Evolutionary conservation across 2,888 invertebrate species (phyloP).

Genomic region (Apamea sordens): DNA sequence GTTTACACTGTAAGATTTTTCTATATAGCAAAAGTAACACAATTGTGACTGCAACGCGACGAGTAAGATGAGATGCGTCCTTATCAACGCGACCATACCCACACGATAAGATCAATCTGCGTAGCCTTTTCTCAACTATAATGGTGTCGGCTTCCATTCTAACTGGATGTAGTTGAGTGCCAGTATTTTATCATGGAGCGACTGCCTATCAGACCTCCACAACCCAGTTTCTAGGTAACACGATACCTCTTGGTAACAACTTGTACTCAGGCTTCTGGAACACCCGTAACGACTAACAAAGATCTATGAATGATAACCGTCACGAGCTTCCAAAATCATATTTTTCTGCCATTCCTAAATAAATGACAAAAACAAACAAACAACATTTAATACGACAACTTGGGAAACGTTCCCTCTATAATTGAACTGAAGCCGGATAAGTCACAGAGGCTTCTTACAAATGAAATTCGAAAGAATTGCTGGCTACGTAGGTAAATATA

Average conservation of each 20-base stretch:
- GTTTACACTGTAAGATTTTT: neutral
- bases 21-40: neutral
- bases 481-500: constrained; percentile 30
- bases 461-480: constrained; percentile 54
- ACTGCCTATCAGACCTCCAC: neutral
- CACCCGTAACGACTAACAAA: neutral
- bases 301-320: neutral
- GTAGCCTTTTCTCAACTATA: too few relatives aligned
- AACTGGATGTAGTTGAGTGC: neutral
- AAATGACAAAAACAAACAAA: constrained; percentile 28
- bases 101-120: neutral
- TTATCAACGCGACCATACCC: neutral
- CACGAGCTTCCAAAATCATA: neutral
- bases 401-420: constrained; percentile 48
- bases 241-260: neutral
- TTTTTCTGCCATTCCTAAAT: neutral
- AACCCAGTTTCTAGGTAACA: neutral
- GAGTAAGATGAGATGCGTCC: neutral
- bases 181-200: neutral
- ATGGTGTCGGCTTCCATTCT: too few relatives aligned
- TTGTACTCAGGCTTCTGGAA: neutral
- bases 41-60: constrained; percentile 1
- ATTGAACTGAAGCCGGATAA: constrained; percentile 61
- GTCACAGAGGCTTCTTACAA: constrained; percentile 52
- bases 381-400: constrained; percentile 5